Conservation (phyloP, 1,140 invertebrate genomes). For the Chionoecetes opilio region DNA sequence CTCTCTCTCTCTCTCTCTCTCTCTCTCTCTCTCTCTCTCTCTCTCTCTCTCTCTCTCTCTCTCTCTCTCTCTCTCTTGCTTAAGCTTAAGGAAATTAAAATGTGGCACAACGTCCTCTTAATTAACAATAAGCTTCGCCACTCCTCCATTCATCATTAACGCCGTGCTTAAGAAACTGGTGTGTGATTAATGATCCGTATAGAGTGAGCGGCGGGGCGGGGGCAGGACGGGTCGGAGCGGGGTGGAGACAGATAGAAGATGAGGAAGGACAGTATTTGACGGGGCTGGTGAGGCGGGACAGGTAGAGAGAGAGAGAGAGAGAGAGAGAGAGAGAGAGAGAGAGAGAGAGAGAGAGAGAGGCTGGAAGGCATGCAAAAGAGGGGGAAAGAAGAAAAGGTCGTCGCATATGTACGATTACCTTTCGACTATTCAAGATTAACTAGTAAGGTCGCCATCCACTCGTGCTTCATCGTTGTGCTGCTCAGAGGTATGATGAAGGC, state of each 20-base stretch:
- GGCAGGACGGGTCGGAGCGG: not conserved
- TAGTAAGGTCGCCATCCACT: no score
- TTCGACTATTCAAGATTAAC: no score
- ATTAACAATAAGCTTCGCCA: not conserved
- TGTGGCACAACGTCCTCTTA: not conserved
- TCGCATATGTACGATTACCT: no score
- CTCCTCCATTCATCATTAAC: constrained; percentile 39
- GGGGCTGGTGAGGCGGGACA: no score
- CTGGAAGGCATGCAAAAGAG: not conserved
- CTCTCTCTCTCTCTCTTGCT: not conserved
- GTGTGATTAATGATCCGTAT: not conserved
- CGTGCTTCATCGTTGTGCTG: no score
- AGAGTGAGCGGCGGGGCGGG: not conserved
- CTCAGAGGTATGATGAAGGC: no score
- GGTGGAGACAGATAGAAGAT: not conserved
- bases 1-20: constrained; percentile 56
- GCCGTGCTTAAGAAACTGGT: not conserved
- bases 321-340: constrained; percentile 13
- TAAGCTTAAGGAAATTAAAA: not conserved
- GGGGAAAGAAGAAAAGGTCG: not conserved
- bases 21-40: constrained; percentile 51
- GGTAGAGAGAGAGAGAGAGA: not conserved
- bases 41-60: constrained; percentile 52
- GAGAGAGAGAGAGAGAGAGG: not conserved
- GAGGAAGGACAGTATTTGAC: not conserved